Evolutionary conservation across 2,888 invertebrate genomes (phyloP).

Genomic region (Hofmannophila pseudospretella): DNA sequence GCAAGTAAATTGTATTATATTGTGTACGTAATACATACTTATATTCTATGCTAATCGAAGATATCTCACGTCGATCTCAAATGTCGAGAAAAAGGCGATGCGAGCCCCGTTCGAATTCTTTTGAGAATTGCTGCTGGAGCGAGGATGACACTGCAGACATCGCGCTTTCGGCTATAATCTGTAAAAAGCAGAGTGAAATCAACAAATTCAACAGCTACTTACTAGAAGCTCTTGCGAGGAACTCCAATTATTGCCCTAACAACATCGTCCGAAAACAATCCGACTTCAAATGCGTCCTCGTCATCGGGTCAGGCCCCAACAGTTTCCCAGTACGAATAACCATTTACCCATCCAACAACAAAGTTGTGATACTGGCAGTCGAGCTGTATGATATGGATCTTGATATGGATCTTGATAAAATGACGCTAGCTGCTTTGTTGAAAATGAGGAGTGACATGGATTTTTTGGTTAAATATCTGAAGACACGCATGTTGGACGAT

Average conservation of each 20-base stretch:
- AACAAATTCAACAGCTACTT: conserved; percentile 56
- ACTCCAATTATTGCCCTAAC: conserved; percentile 60
- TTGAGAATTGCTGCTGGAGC: conserved; percentile 24
- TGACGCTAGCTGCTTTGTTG: conserved; percentile 57
- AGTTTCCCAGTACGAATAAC: conserved; percentile 60
- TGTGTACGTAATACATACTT: too few relatives aligned
- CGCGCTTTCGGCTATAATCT: conserved; percentile 57
- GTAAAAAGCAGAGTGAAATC: conserved; percentile 58
- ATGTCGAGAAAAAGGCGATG: conserved; percentile 29
- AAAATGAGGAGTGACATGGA: conserved; percentile 46
- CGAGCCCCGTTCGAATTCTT: too few relatives aligned
- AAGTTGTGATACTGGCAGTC: conserved; percentile 53
- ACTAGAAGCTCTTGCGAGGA: conserved; percentile 50
- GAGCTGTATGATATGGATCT: conserved; percentile 60
- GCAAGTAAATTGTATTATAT: too few relatives aligned
- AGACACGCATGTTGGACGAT: conserved; percentile 49
- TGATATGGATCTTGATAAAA: conserved; percentile 61
- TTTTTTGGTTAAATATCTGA: conserved; percentile 48
- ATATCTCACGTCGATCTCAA: too few relatives aligned
- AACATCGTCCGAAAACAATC: conserved; percentile 45
- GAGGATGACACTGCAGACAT: conserved; percentile 45
- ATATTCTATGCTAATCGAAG: too few relatives aligned
- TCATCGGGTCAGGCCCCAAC: conserved; percentile 63
- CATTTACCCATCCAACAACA: conserved; percentile 52
- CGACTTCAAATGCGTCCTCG: conserved; percentile 55